phyloP scores from a whole-genome alignment of 2,888 invertebrate genomes.

The Pterobdella sp. region DNA sequence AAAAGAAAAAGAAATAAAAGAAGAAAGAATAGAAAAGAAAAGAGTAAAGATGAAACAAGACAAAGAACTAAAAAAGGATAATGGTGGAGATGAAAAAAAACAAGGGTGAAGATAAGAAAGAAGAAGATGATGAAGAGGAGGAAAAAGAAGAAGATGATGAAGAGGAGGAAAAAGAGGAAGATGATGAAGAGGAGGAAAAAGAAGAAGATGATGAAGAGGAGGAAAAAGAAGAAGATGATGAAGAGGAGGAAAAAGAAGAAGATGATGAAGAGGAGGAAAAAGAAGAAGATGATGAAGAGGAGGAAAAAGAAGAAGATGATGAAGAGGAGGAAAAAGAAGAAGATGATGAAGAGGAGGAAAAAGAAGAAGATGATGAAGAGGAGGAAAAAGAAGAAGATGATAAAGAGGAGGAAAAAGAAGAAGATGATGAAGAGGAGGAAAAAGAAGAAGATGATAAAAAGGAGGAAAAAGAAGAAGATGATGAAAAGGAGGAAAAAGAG shows the following conservation, averaged over 20 bases:
- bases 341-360: constrained; percentile 5
- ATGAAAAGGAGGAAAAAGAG: too few species aligned
- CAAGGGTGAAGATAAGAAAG: background rate
- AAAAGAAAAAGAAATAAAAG: too few species aligned
- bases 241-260: too few species aligned
- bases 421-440: background rate
- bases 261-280: background rate
- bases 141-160: background rate
- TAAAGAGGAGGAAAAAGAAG: background rate
- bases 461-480: too few species aligned
- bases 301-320: background rate
- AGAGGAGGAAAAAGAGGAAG: background rate
- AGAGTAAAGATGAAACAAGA: too few species aligned
- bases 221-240: background rate
- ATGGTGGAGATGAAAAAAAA: background rate
- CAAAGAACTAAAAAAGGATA: background rate
- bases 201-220: background rate
- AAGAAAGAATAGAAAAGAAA: too few species aligned
- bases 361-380: background rate
- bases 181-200: background rate
- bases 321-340: too few species aligned
- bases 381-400: background rate
- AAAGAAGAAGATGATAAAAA: too few species aligned
- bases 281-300: background rate
- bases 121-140: background rate